phyloP scores from a whole-genome alignment of 2,113 vertebrate species.

The Trachemys scripta region DNA sequence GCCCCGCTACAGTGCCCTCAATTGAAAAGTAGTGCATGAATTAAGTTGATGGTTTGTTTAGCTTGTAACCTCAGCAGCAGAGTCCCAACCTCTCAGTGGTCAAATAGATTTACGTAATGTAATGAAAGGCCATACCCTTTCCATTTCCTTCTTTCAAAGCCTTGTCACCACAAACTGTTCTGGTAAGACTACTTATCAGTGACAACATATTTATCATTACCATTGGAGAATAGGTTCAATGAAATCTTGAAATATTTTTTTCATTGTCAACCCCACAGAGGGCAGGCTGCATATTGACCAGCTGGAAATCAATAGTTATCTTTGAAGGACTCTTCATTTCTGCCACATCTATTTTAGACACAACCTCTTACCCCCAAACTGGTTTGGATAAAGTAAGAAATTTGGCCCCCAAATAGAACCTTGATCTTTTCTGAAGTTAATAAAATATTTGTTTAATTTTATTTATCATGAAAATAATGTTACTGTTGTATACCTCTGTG shows the following conservation, averaged over 20 bases:
- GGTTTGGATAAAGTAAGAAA: not conserved
- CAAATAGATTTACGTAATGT: slow-evolving; percentile 66
- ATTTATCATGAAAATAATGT: not conserved
- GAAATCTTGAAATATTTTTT: slow-evolving; percentile 48
- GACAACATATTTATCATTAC: slow-evolving; percentile 67
- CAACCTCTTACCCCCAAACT: not conserved
- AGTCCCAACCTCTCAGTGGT: slow-evolving; percentile 47
- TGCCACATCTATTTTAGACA: not conserved
- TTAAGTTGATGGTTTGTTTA: slow-evolving; percentile 49
- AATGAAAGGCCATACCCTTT: slow-evolving; percentile 56
- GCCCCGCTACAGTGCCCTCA: not conserved
- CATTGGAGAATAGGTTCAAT: slow-evolving; percentile 32
- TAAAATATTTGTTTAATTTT: not conserved
- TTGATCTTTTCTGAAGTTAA: not conserved
- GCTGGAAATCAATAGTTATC: not conserved
- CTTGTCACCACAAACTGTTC: slow-evolving; percentile 53
- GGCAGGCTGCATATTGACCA: fast-evolving
- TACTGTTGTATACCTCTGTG: not conserved
- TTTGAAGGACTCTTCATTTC: not conserved
- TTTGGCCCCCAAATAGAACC: not conserved
- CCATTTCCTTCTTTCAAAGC: slow-evolving; percentile 71
- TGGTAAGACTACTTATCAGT: slow-evolving; percentile 66
- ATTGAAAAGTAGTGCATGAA: slow-evolving; percentile 41
- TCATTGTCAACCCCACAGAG: not conserved
- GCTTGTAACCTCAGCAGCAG: slow-evolving; percentile 50